Base-by-base conservation (phyloP, 2,888 invertebrate genomes). In the Rhingia rostrata region DNA sequence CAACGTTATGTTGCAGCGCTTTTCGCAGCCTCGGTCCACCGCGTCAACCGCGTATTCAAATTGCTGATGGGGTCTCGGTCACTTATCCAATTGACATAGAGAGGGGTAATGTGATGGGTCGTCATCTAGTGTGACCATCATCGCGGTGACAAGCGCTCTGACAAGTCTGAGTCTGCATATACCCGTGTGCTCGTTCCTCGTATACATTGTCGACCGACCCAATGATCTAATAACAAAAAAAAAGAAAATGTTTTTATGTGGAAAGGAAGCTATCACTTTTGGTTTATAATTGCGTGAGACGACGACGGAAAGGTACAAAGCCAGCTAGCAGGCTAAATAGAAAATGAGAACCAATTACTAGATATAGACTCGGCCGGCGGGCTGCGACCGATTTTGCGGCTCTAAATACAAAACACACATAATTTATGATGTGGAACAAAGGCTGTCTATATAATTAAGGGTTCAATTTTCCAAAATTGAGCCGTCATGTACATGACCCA, bases 11-110 rank as follows among this genome's bases (percentile, higher is more conserved):
- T 51, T 79, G 79, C 79, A 83, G 79, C 51, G 45, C 83, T 79
- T 83, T 83, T 83, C 61, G 64, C 83, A 83, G 83, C 83, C 83
- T 83, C 79, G 73, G 58, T 54, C 54, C 43, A 53, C 35, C 14
- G 22, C 22, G 41, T 22, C 10, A 7, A 32, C 35, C 51, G 49
- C 63, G 32, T 51, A 79, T 84, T 74, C 66, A 75, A 80, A 80
- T 84, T 74, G 53, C 74, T 54, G 75, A 75, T 80, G 75, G 84
- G 84, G 84, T 84, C 84, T 84, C 80, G 84, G 84, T 84, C 84
- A 84, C 84, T 84, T 84, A 84, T 84, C 70, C 80, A 84, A 84
- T 84, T 84, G 72, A 75, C 54, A 56, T 45, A 43, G 69, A 80
- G 70, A 66, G 54, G 60, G 75, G 78, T 69, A 74, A 69, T 54